These are phyloP conservation scores for Monodelphis domestica DNA, from an alignment of 2,797 vertebrate genomes.

Conservation along the genomic window DNA sequence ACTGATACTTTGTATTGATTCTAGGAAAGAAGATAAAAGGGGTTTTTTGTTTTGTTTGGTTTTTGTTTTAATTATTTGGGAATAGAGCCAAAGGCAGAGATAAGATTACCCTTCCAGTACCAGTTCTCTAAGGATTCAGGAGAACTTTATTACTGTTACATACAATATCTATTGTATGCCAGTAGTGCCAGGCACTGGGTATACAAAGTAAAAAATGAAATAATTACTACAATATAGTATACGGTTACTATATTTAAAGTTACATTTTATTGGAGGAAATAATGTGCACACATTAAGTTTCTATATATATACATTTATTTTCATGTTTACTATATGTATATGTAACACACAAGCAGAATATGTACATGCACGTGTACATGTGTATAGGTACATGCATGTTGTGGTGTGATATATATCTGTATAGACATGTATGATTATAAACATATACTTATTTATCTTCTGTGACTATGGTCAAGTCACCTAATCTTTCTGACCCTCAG, in stretches of 20 bases:
- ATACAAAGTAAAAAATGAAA: not conserved
- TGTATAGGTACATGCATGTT: accelerated
- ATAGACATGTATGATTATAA: not conserved
- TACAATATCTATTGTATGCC: not conserved
- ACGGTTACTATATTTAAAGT: too few relatives aligned
- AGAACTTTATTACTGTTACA: not conserved
- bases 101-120: not conserved
- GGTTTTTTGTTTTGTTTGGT: too few relatives aligned
- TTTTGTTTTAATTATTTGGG: too few relatives aligned
- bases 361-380: accelerated
- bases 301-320: not conserved
- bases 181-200: not conserved
- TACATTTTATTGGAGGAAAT: not conserved
- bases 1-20: too few relatives aligned
- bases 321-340: not conserved
- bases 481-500: not conserved
- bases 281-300: not conserved
- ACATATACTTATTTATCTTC: not conserved
- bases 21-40: too few relatives aligned
- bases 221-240: too few relatives aligned
- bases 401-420: not conserved
- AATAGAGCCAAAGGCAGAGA: not conserved
- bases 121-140: not conserved
- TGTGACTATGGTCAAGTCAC: not conserved
- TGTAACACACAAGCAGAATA: not conserved